Conservation (phyloP, 2,113 vertebrate species). For the Otis tarda region DNA sequence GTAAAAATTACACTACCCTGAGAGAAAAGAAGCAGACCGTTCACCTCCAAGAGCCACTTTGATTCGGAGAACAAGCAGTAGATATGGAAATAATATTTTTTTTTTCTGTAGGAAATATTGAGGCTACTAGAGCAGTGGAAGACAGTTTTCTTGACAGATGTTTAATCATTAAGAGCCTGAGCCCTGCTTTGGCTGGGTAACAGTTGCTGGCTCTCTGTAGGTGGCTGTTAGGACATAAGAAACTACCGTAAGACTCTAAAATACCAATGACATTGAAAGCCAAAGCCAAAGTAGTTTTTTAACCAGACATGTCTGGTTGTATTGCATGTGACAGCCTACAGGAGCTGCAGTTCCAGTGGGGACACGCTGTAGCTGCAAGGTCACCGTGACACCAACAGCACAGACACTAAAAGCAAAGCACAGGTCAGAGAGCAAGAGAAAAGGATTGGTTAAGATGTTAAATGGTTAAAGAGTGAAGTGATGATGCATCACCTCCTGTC, state of each 20-base stretch:
- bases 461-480: background rate
- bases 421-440: background rate
- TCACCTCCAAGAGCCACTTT: background rate
- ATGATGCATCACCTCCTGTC: background rate
- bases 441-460: background rate
- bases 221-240: background rate
- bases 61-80: background rate
- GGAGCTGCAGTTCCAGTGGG: background rate
- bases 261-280: background rate
- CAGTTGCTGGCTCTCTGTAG: background rate
- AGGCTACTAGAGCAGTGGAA: background rate
- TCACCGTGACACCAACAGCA: fast-evolving
- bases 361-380: background rate
- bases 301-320: background rate
- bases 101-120: background rate
- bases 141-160: background rate
- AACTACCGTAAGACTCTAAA: background rate
- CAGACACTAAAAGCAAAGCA: background rate
- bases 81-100: background rate
- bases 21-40: background rate
- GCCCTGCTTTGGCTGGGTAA: background rate
- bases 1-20: background rate
- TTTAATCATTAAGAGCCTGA: background rate
- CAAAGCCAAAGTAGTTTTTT: background rate
- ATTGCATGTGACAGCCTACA: background rate